Conservation (phyloP, 2,888 invertebrate species). For the Ornithoptera priamus region DNA sequence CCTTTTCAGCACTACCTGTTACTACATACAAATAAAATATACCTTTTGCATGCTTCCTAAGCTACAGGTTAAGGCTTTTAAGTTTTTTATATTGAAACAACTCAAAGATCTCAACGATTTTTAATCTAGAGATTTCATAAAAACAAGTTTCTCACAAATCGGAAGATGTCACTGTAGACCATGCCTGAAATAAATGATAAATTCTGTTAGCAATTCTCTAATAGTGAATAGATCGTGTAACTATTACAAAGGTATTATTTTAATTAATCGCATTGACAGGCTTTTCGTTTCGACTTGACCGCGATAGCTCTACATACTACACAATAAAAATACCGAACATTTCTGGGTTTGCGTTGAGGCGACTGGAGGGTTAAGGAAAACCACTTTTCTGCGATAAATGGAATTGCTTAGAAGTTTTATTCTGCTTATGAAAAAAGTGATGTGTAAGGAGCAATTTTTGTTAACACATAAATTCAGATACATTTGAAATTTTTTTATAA, state of each 20-base stretch:
- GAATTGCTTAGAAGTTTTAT: constrained; percentile 25
- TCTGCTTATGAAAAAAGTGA: constrained; percentile 11
- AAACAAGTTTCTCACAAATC: neutral
- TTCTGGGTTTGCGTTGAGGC: constrained; percentile 26
- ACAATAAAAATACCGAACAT: constrained; percentile 31
- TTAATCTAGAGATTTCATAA: no score
- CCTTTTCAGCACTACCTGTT: no score
- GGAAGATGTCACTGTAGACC: neutral
- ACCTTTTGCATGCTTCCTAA: no score
- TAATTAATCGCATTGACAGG: constrained; percentile 28
- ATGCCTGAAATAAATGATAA: neutral
- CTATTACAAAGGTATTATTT: constrained; percentile 23
- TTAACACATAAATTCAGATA: neutral
- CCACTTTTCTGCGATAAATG: constrained; percentile 24
- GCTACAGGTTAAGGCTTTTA: no score
- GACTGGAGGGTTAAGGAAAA: constrained; percentile 23
- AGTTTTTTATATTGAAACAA: neutral
- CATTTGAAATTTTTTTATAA: neutral
- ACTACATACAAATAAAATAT: no score
- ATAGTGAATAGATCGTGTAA: neutral
- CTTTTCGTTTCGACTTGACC: constrained; percentile 26
- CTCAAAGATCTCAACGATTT: neutral
- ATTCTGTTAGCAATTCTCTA: neutral
- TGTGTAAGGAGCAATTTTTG: neutral
- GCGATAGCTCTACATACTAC: constrained; percentile 25